Evolutionary conservation across 64 coral and sea anemone species (phyloP), one percentile per base, ranked within the genome.

Genomic region (Anthopleura sola): DNA sequence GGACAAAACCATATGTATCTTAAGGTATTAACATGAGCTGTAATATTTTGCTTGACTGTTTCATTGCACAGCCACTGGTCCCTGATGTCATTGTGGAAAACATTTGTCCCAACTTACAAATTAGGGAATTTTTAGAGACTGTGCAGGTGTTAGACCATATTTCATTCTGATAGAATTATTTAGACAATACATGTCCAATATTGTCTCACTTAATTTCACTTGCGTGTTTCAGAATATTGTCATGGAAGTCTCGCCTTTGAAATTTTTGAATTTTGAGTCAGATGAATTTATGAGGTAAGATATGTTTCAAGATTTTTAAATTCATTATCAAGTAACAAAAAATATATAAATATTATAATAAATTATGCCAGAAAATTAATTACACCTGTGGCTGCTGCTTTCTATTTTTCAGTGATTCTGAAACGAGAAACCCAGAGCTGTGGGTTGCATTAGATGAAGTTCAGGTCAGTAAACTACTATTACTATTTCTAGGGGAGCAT

Each of bases 401-500:
- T n/a, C 24, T 24, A 24, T 24, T 9, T 71, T 71, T 71, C 29
- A 71, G 66, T 32, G 28, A 34, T 32, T 14, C 66, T 34, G 29
- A 46, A 24, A 79, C 10, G 9, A 23, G 39, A 28, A 17, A 79
- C 6, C 86, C 47, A 57, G 86, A 53, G 75, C 34, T 87, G 18
- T 87, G 86, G 86, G 8, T 87, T 87, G 51, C 68, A 55, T 39
- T 87, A 71, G 86, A 87, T 87, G 69, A 87, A 87, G 77, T 87
- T 36, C 86, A 87, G 85, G 85, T 87, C 32, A 46, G 60, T n/a
- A 29, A 0, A n/a, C 5, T 26, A 26, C n/a, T 26, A n/a, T n/a
- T n/a, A n/a, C n/a, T n/a, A n/a, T n/a, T n/a, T n/a, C n/a, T n/a
- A n/a, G n/a, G n/a, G n/a, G n/a, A n/a, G n/a, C n/a, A n/a, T n/a